These are phyloP conservation scores for Pterocles gutturalis DNA, from an alignment of 2,113 vertebrate species.

Conservation along the genomic window DNA sequence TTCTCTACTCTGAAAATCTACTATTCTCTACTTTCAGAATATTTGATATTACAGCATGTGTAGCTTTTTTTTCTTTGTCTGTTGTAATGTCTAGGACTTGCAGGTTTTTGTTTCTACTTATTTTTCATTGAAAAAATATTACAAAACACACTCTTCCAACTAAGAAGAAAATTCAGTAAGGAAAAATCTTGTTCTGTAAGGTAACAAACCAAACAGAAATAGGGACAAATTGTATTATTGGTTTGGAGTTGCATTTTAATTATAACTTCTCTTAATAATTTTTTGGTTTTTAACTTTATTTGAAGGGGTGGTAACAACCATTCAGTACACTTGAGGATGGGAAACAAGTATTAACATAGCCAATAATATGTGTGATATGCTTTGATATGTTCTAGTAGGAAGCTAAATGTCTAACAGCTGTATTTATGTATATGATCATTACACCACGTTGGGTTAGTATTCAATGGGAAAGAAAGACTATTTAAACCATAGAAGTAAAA, in stretches of 20 bases:
- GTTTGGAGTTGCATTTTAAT: background rate
- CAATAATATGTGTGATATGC: background rate
- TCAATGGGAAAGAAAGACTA: constrained; percentile 37
- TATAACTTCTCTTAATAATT: background rate
- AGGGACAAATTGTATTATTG: background rate
- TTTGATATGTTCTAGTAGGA: constrained; percentile 1
- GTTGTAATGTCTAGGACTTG: background rate
- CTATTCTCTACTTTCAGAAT: background rate
- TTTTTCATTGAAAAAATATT: constrained; percentile 1
- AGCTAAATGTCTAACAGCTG: background rate
- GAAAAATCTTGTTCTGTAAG: background rate
- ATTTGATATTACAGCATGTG: background rate
- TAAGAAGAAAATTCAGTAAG: background rate
- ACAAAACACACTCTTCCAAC: background rate
- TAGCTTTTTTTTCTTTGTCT: background rate
- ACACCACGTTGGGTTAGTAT: background rate
- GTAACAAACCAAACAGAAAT: background rate
- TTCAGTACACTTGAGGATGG: background rate
- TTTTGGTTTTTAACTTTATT: background rate
- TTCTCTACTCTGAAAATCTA: background rate
- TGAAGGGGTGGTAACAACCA: background rate
- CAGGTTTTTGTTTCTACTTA: background rate
- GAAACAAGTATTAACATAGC: background rate
- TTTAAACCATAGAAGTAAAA: background rate
- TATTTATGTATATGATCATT: background rate